Conservation (phyloP, 2,113 vertebrate species). For the Nannospalax galili region DNA sequence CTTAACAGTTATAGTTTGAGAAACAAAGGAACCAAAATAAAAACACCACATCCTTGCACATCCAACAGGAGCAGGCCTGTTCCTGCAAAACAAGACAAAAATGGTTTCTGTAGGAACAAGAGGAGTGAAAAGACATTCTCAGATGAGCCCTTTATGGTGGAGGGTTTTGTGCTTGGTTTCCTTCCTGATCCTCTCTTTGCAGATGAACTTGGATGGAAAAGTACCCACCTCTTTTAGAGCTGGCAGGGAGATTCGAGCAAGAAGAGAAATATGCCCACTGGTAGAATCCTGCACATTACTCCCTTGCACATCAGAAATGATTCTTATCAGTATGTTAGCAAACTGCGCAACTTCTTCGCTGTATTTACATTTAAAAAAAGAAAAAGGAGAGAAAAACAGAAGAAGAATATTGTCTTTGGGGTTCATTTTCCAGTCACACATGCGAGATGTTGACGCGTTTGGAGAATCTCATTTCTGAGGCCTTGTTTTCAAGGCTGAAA, state of each 20-base stretch:
- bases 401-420: not conserved
- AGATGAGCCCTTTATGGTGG: not conserved
- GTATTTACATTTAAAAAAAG: not conserved
- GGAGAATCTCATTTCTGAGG: not conserved
- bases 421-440: constrained; percentile 45
- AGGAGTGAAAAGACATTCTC: constrained; percentile 34
- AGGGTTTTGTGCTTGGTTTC: not conserved
- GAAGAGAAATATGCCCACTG: constrained; percentile 49
- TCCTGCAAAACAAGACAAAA: constrained; percentile 48
- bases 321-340: constrained; percentile 33
- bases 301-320: constrained; percentile 34
- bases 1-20: not conserved
- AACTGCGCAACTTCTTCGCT: not conserved
- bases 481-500: constrained; percentile 32
- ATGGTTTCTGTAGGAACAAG: constrained; percentile 73
- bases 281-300: constrained; percentile 23
- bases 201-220: constrained; percentile 61
- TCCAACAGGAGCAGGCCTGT: constrained; percentile 37
- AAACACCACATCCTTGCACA: not conserved
- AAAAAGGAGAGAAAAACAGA: not conserved
- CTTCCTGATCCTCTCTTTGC: constrained; percentile 54
- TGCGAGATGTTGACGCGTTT: not conserved
- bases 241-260: constrained; percentile 69
- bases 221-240: constrained; percentile 51
- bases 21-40: constrained; percentile 39